Evolutionary conservation across 2,113 vertebrate genomes (phyloP).

Genomic region (Microtus pennsylvanicus): DNA sequence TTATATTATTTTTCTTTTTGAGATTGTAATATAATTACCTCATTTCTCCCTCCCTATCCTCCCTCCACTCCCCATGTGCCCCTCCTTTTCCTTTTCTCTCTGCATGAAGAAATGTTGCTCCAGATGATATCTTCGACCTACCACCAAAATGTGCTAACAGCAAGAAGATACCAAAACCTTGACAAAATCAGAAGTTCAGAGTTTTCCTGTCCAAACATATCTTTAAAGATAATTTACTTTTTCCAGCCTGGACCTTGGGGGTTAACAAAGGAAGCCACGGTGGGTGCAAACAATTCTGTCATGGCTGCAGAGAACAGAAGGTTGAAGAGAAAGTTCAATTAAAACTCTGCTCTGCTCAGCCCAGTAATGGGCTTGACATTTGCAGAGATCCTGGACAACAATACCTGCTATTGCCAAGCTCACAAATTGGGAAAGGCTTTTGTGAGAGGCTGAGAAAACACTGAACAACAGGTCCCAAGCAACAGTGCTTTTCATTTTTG

Average conservation of each 20-base stretch:
- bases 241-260: constrained; percentile 51
- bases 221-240: constrained; percentile 65
- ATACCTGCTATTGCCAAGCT: constrained; percentile 7
- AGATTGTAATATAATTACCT: not conserved
- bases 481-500: not conserved
- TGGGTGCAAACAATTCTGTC: not conserved
- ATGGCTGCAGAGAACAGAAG: constrained; percentile 65
- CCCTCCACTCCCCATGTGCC: not conserved
- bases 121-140: not conserved
- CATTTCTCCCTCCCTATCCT: not conserved
- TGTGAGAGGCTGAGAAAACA: constrained; percentile 49
- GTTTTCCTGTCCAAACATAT: constrained; percentile 44
- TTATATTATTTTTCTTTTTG: not conserved
- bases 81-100: not conserved
- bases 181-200: constrained; percentile 45
- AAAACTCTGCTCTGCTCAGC: constrained; percentile 74
- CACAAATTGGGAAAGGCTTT: constrained; percentile 68
- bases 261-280: constrained; percentile 32
- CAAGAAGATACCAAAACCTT: constrained; percentile 12
- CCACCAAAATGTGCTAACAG: not conserved
- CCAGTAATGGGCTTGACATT: constrained; percentile 87
- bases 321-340: constrained; percentile 81
- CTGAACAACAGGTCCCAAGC: constrained; percentile 22
- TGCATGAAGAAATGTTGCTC: not conserved
- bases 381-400: constrained; percentile 76